These are phyloP conservation scores for Meliscaeva auricollis DNA, from an alignment of 2,888 invertebrate species.

Conservation along the genomic window DNA sequence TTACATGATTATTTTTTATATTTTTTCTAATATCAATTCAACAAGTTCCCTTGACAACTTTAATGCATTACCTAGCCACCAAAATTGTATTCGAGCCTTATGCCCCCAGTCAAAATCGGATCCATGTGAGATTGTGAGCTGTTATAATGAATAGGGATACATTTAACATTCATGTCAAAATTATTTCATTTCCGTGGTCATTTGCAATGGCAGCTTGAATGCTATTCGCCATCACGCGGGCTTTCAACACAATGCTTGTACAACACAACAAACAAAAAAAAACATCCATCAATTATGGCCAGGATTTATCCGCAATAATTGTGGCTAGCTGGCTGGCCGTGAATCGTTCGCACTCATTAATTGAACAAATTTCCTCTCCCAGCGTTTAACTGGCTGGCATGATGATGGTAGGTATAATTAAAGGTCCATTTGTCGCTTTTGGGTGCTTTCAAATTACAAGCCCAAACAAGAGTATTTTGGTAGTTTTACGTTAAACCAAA, in stretches of 20 bases:
- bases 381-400: slow-evolving; percentile 2
- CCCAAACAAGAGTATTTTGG: slow-evolving; percentile 12
- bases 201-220: slow-evolving; percentile 8
- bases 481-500: slow-evolving; percentile 5
- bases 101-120: not conserved
- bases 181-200: slow-evolving; percentile 34
- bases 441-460: slow-evolving; percentile 61
- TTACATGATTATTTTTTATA: too few species aligned
- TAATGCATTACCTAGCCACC: not conserved
- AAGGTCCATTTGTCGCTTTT: slow-evolving; percentile 58
- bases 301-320: slow-evolving; percentile 62
- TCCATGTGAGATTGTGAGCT: not conserved
- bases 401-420: slow-evolving; percentile 46
- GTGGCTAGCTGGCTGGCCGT: slow-evolving; percentile 58
- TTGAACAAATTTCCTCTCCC: slow-evolving; percentile 59
- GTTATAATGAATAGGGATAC: slow-evolving; percentile 1
- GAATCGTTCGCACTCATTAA: slow-evolving; percentile 69
- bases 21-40: not conserved
- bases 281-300: slow-evolving; percentile 67
- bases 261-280: slow-evolving; percentile 48
- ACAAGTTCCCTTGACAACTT: not conserved
- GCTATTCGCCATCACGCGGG: slow-evolving; percentile 25
- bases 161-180: slow-evolving; percentile 33
- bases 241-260: slow-evolving; percentile 40
- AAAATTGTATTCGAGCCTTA: not conserved